These are phyloP conservation scores for Ectemnius continuus DNA, from an alignment of 2,888 invertebrate genomes.

Conservation along the genomic window DNA sequence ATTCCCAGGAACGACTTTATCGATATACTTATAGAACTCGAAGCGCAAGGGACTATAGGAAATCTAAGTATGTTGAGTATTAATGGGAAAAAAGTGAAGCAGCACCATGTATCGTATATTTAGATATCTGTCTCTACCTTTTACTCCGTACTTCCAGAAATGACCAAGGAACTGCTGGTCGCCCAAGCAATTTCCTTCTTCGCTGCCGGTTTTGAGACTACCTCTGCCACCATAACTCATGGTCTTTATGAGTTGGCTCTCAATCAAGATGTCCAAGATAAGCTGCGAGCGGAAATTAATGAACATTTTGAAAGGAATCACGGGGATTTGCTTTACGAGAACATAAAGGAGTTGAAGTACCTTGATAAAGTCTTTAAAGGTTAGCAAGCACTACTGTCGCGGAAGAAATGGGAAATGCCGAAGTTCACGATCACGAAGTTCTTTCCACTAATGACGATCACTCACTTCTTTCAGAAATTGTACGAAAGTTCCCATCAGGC, in stretches of 20 bases:
- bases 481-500: constrained; percentile 77
- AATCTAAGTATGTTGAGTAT: too few species aligned
- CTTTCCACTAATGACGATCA: too few species aligned
- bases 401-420: too few species aligned
- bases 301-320: constrained; percentile 55
- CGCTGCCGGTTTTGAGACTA: constrained; percentile 67
- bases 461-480: constrained; percentile 71
- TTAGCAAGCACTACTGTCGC: constrained; percentile 32
- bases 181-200: constrained; percentile 66
- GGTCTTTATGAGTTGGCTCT: constrained; percentile 62
- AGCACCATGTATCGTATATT: too few species aligned
- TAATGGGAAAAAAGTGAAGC: too few species aligned
- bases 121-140: too few species aligned
- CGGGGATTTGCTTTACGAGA: constrained; percentile 74
- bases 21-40: constrained; percentile 74
- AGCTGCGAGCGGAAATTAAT: constrained; percentile 59
- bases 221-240: constrained; percentile 64
- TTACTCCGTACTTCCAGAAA: constrained; percentile 46
- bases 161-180: constrained; percentile 55
- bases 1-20: constrained; percentile 77
- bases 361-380: constrained; percentile 76
- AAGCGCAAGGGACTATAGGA: constrained; percentile 35
- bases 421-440: too few species aligned
- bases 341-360: constrained; percentile 75
- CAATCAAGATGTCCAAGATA: constrained; percentile 61